phyloP scores from a whole-genome alignment of 2,888 invertebrate genomes.

The Ochropleura leucogaster region DNA sequence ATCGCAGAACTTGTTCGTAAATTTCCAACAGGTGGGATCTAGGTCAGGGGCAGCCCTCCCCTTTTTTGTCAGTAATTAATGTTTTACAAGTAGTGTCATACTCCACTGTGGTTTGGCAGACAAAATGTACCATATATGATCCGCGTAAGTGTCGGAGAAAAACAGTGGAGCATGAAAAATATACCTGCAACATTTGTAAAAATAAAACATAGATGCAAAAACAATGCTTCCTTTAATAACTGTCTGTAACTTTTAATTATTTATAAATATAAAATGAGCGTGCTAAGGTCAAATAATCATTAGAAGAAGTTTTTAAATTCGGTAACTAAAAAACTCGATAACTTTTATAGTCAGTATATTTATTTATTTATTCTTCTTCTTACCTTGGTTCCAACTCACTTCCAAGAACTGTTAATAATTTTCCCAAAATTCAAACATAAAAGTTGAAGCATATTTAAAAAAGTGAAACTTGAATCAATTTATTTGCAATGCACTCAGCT shows the following conservation, averaged over 20 bases:
- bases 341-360: too few species aligned
- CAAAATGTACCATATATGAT: conserved; percentile 45
- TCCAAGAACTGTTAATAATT: too few species aligned
- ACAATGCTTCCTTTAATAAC: too few species aligned
- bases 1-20: neutral
- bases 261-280: neutral
- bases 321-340: too few species aligned
- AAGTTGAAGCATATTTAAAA: neutral
- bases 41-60: neutral
- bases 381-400: too few species aligned
- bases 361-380: too few species aligned
- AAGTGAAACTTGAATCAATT: neutral
- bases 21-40: neutral
- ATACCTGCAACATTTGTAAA: conserved; percentile 1
- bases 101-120: conserved; percentile 34
- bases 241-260: too few species aligned
- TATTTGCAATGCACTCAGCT: neutral
- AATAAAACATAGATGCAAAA: too few species aligned
- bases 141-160: conserved; percentile 14
- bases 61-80: neutral
- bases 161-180: conserved; percentile 8
- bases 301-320: neutral
- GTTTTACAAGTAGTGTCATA: neutral
- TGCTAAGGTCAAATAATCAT: neutral
- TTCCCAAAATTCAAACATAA: too few species aligned